Base-by-base conservation (phyloP, 2,888 invertebrate genomes). In the Drosophila eohydei region DNA sequence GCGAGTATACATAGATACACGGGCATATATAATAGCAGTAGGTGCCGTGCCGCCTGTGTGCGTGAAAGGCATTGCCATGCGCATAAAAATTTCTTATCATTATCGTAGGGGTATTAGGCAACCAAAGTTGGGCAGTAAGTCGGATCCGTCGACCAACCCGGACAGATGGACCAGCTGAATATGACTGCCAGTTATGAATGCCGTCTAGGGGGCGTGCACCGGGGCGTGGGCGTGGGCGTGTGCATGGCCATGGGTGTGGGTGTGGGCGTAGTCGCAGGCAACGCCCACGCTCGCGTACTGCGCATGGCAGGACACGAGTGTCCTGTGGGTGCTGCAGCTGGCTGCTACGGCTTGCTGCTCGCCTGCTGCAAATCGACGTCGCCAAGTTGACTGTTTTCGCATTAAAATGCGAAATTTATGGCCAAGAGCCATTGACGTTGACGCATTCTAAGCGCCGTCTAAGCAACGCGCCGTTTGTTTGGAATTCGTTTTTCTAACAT, bases 341-440 rank as follows among this genome's bases (percentile, higher is more conserved):
- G 12, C 14, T 26, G 26, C 32, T 50, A 16, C n/a, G 30, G 54
- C 2, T 28, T 68, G 41, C 89, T 92, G 92, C 0, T 71, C 63
- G 59, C 92, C 92, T 91, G 85, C 57, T 91, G 65, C 72, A 89
- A 90, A 90, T 77, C 88, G 90, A 91, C 92, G 91, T 92, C 90
- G 91, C 83, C 90, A 89, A 90, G 91, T 91, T 92, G 92, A 92
- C 92, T 92, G 91, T 90, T 92, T 91, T 92, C 91, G 81, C 91
- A 92, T 92, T 89, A 91, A 92, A 91, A 88, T 83, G 75, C 65
- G 76, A 90, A 90, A 92, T 90, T 90, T 90, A 90, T 90, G 80
- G 74, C 74, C 77, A 40, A 30, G 48, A 54, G 66, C 50, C 54
- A 54, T 46, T 60, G 40, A 12, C 56, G 54, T 28, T 62, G 59